Evolutionary conservation across 2,113 vertebrate genomes (phyloP).

Genomic region (Daphoenositta chrysoptera): DNA sequence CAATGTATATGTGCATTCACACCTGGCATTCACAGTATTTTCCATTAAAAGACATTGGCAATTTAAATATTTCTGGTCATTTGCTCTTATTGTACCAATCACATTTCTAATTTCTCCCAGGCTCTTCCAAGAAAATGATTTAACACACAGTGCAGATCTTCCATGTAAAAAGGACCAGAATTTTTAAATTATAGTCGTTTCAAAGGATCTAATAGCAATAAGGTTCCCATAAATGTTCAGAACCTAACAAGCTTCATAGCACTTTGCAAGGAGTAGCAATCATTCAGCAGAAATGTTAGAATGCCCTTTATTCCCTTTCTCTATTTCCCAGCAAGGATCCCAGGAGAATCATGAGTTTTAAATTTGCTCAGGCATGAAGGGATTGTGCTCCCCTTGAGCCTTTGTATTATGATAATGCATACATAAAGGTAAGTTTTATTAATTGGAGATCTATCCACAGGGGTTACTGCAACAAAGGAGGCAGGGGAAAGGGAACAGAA

Average conservation of each 20-base stretch:
- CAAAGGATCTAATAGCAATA: constrained; percentile 24
- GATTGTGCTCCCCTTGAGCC: constrained; percentile 41
- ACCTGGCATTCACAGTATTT: not conserved
- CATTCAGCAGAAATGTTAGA: constrained; percentile 36
- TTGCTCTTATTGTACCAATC: not conserved
- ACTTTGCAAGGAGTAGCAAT: constrained; percentile 24
- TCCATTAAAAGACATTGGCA: not conserved
- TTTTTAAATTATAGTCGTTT: not conserved
- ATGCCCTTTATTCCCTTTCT: constrained; percentile 27
- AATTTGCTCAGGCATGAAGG: constrained; percentile 42
- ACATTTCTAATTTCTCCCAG: not conserved
- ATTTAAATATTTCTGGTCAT: constrained; percentile 5
- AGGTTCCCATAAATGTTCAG: constrained; percentile 34
- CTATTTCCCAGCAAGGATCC: constrained; percentile 43
- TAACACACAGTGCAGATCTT: not conserved
- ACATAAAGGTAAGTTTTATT: constrained; percentile 62
- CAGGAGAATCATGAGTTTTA: constrained; percentile 30
- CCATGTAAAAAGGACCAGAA: not conserved
- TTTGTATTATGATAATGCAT: constrained; percentile 58
- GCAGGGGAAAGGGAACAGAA: not conserved
- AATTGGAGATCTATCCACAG: constrained; percentile 50
- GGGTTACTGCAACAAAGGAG: not conserved
- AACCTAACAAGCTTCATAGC: constrained; percentile 42
- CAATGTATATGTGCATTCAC: not conserved
- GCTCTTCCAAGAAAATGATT: constrained; percentile 19